Conservation (phyloP, 2,888 invertebrate species). For the Eristalinus aeneus region DNA sequence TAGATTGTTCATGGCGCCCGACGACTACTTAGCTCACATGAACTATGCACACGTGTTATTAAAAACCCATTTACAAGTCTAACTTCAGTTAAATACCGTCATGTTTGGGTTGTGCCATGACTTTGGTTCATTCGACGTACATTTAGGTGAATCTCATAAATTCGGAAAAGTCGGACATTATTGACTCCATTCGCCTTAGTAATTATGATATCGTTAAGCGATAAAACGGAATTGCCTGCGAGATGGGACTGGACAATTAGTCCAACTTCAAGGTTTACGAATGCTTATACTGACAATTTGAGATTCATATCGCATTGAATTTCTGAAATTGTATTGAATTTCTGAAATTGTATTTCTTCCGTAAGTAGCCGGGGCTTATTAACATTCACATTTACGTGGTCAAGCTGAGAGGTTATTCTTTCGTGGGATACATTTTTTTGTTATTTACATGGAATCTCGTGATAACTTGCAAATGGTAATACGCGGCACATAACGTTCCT, state of each 20-base stretch:
- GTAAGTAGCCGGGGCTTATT: not conserved
- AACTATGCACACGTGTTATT: not conserved
- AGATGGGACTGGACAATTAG: not conserved
- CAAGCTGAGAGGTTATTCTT: not conserved
- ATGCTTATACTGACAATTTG: not conserved
- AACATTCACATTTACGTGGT: not conserved
- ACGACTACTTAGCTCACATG: not conserved
- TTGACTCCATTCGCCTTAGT: not conserved
- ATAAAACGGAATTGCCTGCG: not conserved
- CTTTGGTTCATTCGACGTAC: not conserved
- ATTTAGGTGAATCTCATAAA: not conserved
- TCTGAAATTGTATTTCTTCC: not conserved
- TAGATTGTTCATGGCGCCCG: not conserved
- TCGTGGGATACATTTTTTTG: not conserved
- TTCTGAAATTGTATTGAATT: not conserved
- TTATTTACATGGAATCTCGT: not conserved
- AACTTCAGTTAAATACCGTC: not conserved
- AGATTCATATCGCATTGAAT: not conserved
- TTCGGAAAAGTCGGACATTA: not conserved
- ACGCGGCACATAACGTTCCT: not conserved
- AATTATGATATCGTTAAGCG: not conserved
- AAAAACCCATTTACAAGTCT: not conserved
- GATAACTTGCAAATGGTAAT: not conserved
- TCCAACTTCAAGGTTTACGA: not conserved
- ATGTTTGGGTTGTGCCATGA: not conserved